A percentile compares a stretch with the other conserved stretches of the same genome.
phyloP scores from a whole-genome alignment of 37 sponge, comb jelly and placozoan species.

The Oscarella lobularis region DNA sequence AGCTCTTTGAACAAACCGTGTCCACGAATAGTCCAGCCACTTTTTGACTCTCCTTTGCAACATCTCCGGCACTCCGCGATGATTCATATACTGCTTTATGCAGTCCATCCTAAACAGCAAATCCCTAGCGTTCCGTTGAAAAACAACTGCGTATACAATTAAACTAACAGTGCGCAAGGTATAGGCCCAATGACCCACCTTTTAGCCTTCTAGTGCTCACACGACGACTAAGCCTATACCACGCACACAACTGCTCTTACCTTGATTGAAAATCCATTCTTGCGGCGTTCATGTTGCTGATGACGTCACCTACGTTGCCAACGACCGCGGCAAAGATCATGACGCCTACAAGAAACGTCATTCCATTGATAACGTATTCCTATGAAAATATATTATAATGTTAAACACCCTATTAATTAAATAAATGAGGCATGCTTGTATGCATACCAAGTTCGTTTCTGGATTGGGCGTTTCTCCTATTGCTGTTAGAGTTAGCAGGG shows the following conservation, averaged over 20 bases:
- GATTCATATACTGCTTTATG: conserved; percentile 34
- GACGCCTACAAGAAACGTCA: conserved; percentile 30
- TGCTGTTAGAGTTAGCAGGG: conserved; percentile 61
- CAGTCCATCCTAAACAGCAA: conserved; percentile 4
- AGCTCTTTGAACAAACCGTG: too few relatives aligned
- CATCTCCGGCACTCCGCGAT: conserved; percentile 23
- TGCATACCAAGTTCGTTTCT: conserved; percentile 24
- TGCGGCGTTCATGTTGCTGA: conserved; percentile 44
- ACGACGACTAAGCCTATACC: too few relatives aligned
- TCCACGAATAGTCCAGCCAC: conserved; percentile 35
- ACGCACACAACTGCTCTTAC: too few relatives aligned
- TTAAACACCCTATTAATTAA: neutral
- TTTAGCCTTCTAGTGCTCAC: too few relatives aligned
- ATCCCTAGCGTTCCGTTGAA: too few relatives aligned
- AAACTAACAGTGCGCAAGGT: too few relatives aligned
- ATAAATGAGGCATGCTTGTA: conserved; percentile 4
- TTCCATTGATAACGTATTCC: conserved; percentile 22
- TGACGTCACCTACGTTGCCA: conserved; percentile 49
- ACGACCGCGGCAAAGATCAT: conserved; percentile 60
- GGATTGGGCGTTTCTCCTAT: conserved; percentile 54
- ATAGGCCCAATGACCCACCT: too few relatives aligned
- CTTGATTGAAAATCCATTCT: conserved; percentile 38
- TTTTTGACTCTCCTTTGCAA: conserved; percentile 17
- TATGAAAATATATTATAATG: neutral
- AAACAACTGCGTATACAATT: too few relatives aligned